Evolutionary conservation across 2,888 invertebrate species (phyloP).

Genomic region (Phrixothrix hirtus): DNA sequence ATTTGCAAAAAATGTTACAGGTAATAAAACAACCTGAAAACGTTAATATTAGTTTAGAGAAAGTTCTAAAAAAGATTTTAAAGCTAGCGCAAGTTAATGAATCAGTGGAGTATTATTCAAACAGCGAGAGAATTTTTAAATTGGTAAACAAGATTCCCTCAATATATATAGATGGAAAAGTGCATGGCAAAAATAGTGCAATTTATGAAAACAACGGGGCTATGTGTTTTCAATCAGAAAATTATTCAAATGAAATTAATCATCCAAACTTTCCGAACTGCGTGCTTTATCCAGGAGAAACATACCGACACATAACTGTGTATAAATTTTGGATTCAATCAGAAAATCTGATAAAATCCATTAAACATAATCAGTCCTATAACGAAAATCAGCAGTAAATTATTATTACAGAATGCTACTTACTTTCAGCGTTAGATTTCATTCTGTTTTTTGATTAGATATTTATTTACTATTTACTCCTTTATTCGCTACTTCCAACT

Average conservation of each 20-base stretch:
- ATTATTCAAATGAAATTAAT: slow-evolving; percentile 86
- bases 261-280: slow-evolving; percentile 63
- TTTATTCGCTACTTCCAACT: too few relatives aligned
- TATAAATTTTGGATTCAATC: slow-evolving; percentile 70
- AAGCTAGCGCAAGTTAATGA: not conserved
- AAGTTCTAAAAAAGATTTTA: not conserved
- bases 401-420: too few relatives aligned
- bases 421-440: too few relatives aligned
- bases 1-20: slow-evolving; percentile 4
- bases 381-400: too few relatives aligned
- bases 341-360: slow-evolving; percentile 45
- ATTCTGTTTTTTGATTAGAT: too few relatives aligned
- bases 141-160: not conserved
- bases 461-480: too few relatives aligned
- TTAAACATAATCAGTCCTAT: too few relatives aligned
- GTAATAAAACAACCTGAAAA: slow-evolving; percentile 13
- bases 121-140: too few relatives aligned
- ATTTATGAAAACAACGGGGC: slow-evolving; percentile 75
- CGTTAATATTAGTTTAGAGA: not conserved
- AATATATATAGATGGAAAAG: slow-evolving; percentile 8
- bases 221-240: slow-evolving; percentile 87
- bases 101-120: too few relatives aligned
- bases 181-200: slow-evolving; percentile 69
- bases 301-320: slow-evolving; percentile 70
- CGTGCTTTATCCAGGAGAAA: slow-evolving; percentile 70